Percentiles rank a stretch among this genome's conserved stretches.
phyloP scores from a whole-genome alignment of 1,140 invertebrate genomes.

The Eriocheir sinensis region DNA sequence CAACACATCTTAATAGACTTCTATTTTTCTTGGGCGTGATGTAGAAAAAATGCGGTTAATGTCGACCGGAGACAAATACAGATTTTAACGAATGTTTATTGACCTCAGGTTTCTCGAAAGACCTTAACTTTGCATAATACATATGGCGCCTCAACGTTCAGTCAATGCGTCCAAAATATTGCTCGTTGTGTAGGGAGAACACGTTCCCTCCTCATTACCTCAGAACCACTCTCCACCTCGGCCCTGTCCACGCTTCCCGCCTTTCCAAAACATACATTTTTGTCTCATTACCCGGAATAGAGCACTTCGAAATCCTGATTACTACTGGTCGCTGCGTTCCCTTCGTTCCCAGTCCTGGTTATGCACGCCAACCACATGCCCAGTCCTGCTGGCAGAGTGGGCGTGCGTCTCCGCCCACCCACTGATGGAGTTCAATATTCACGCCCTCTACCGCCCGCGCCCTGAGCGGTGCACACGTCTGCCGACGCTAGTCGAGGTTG shows the following conservation, averaged over 20 bases:
- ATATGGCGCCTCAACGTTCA: neutral
- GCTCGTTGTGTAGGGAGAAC: neutral
- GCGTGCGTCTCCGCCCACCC: conserved; percentile 51
- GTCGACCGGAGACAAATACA: neutral
- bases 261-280: conserved; percentile 51
- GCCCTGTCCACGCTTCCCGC: neutral
- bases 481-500: conserved; percentile 38
- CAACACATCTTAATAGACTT: neutral
- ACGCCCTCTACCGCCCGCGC: conserved; percentile 32
- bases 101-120: neutral
- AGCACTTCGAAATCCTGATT: neutral
- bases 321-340: neutral
- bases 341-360: neutral
- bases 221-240: neutral
- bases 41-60: neutral
- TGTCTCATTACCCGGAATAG: conserved; percentile 1
- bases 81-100: conserved; percentile 1
- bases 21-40: neutral
- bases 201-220: conserved; percentile 55
- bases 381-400: neutral
- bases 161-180: neutral
- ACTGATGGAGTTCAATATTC: conserved; percentile 58
- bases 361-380: neutral
- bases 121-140: neutral
- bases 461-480: neutral